A percentile compares a stretch with the other conserved stretches of the same genome.
These are phyloP conservation scores for Dasypogon diadema DNA, from an alignment of 2,888 invertebrate species.

Conservation along the genomic window DNA sequence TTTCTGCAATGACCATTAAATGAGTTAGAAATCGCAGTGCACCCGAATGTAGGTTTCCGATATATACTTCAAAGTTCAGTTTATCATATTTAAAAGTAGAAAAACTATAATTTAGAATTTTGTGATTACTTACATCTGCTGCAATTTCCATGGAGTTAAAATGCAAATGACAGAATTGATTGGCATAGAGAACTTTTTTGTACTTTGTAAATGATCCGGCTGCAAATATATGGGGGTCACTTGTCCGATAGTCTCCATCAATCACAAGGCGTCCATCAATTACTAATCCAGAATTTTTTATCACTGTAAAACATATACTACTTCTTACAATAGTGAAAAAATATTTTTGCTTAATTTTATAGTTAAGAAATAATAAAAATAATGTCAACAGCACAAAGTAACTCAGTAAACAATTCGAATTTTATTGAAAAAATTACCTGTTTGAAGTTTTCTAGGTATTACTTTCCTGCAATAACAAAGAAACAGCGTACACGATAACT, in stretches of 20 bases:
- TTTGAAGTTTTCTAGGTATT: conserved; percentile 33
- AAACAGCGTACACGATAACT: not conserved
- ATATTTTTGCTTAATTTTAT: too few relatives aligned
- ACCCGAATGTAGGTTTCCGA: too few relatives aligned
- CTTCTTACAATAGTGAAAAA: too few relatives aligned
- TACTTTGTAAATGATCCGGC: conserved; percentile 77
- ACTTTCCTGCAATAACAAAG: not conserved
- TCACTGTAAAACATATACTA: too few relatives aligned
- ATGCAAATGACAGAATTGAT: conserved; percentile 70
- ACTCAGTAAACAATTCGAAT: too few relatives aligned
- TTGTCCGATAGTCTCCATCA: conserved; percentile 73
- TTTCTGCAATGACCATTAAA: too few relatives aligned
- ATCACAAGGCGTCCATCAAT: conserved; percentile 77
- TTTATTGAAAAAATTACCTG: conserved; percentile 14
- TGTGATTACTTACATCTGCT: conserved; percentile 70
- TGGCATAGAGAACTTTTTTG: conserved; percentile 73
- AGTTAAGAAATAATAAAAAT: too few relatives aligned
- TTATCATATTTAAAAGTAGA: too few relatives aligned
- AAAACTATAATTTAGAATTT: too few relatives aligned
- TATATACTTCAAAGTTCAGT: too few relatives aligned
- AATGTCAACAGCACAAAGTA: not conserved
- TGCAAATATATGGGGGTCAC: conserved; percentile 75
- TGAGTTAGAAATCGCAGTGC: too few relatives aligned
- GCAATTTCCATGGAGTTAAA: conserved; percentile 76
- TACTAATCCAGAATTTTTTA: conserved; percentile 72